Percentiles rank a stretch among this genome's conserved stretches.
Conservation (phyloP, 2,113 vertebrate genomes). For the Pseudopodoces humilis region DNA sequence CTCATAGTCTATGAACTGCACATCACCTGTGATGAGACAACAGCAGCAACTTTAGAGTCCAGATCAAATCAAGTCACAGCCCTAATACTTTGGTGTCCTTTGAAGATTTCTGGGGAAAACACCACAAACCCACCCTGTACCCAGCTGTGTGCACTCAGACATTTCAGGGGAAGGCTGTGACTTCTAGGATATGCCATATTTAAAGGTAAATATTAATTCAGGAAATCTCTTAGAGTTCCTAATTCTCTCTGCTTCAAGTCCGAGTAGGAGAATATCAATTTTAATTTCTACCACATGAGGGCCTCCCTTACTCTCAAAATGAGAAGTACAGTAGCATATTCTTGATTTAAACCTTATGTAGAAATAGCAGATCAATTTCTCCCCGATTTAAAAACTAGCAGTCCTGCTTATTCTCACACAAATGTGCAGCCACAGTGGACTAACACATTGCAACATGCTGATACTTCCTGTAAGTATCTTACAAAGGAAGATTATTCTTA, state of each 20-base stretch:
- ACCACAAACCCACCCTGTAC: neutral
- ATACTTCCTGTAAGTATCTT: neutral
- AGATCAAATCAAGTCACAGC: neutral
- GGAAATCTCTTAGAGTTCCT: neutral
- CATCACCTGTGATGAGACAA: constrained; percentile 84
- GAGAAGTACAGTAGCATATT: neutral
- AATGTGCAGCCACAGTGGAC: neutral
- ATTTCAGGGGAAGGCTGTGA: constrained; percentile 56
- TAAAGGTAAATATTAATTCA: neutral
- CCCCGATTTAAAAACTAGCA: neutral
- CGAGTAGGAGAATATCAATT: neutral
- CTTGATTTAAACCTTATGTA: neutral
- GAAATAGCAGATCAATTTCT: neutral
- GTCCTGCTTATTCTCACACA: neutral
- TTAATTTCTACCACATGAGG: constrained; percentile 70
- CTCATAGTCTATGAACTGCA: constrained; percentile 99
- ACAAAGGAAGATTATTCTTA: neutral
- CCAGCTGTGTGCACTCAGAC: constrained; percentile 51
- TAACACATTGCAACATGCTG: neutral
- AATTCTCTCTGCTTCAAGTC: neutral
- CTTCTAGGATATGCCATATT: constrained; percentile 31
- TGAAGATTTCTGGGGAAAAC: neutral
- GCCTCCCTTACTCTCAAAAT: constrained; percentile 58
- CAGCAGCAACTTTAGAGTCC: constrained; percentile 68
- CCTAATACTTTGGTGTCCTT: constrained; percentile 43